A percentile compares a stretch with the other conserved stretches of the same genome.
phyloP scores from a whole-genome alignment of 2,888 invertebrate species.

The Cyaniris semiargus region DNA sequence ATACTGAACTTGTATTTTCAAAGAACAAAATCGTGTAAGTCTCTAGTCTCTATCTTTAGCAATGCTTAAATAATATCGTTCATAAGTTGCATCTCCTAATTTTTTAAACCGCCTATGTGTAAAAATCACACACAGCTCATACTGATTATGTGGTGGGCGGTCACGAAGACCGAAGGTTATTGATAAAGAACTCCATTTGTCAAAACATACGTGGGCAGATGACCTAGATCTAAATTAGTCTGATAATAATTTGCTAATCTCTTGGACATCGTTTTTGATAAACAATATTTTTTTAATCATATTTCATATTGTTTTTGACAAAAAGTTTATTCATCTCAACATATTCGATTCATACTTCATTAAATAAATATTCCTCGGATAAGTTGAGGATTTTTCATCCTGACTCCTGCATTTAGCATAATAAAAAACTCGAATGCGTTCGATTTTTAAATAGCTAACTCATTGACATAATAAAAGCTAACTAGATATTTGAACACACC shows the following conservation, averaged over 20 bases:
- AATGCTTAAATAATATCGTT: too few relatives aligned
- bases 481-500: neutral
- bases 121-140: slow-evolving; percentile 1
- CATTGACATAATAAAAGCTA: too few relatives aligned
- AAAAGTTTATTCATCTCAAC: neutral
- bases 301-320: neutral
- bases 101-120: too few relatives aligned
- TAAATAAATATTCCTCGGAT: too few relatives aligned
- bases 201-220: slow-evolving; percentile 44
- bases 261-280: neutral
- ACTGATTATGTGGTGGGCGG: slow-evolving; percentile 1
- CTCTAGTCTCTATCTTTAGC: too few relatives aligned
- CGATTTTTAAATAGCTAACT: neutral
- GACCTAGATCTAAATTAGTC: slow-evolving; percentile 41
- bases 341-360: neutral
- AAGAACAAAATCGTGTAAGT: too few relatives aligned
- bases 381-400: too few relatives aligned
- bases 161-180: slow-evolving; percentile 16
- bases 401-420: neutral
- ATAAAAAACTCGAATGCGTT: neutral
- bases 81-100: too few relatives aligned
- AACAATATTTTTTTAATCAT: neutral
- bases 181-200: slow-evolving; percentile 41
- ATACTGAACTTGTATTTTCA: too few relatives aligned
- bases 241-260: slow-evolving; percentile 30